Conservation (phyloP, 2,797 vertebrate species). For the Gobio occitaniae region DNA sequence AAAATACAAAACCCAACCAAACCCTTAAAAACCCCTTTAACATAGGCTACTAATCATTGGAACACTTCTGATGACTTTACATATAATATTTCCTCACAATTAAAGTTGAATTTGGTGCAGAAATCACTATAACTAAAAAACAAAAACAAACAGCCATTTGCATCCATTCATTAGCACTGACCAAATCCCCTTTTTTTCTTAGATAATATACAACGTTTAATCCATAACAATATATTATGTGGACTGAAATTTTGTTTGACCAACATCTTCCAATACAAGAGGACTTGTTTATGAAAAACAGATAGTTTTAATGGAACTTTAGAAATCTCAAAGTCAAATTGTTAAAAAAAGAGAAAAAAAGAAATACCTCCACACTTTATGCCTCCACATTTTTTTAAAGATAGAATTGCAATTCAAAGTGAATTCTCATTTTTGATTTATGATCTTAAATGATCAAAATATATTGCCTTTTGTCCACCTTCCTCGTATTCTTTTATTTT, state of each 20-base stretch:
- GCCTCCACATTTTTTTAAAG: not conserved
- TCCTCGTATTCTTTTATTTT: not conserved
- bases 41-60: not conserved
- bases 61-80: not conserved
- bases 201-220: no score
- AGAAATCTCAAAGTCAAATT: not conserved
- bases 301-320: slow-evolving; percentile 20
- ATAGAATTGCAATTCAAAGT: not conserved
- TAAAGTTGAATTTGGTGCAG: not conserved
- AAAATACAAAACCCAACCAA: no score
- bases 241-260: no score
- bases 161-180: not conserved
- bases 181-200: no score
- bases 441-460: not conserved
- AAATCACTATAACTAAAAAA: not conserved
- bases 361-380: not conserved
- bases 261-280: not conserved
- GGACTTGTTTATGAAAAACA: slow-evolving; percentile 20
- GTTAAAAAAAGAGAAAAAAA: no score
- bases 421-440: not conserved
- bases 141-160: not conserved
- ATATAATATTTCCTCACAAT: not conserved
- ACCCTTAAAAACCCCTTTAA: no score
- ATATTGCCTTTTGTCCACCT: not conserved
- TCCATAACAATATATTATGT: no score